These are phyloP conservation scores for Hormiphora californensis DNA, from an alignment of 37 sponge, comb jelly and placozoan genomes.

Conservation along the genomic window DNA sequence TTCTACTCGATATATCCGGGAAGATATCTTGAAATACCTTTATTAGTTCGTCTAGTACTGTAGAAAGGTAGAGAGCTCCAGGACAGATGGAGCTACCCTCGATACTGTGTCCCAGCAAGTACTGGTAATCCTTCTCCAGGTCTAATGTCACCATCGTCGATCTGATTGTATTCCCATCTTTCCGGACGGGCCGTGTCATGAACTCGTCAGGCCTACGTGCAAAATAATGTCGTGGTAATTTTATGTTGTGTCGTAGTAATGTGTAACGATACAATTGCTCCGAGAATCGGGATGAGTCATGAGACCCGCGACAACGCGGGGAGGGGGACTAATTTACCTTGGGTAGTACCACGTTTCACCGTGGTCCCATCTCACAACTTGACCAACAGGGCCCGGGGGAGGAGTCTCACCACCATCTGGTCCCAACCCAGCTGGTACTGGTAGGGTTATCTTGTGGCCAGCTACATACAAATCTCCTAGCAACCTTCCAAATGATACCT, in stretches of 20 bases:
- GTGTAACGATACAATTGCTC: not conserved
- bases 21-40: no score
- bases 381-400: not conserved
- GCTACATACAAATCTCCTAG: not conserved
- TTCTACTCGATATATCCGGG: no score
- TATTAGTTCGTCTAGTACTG: not conserved
- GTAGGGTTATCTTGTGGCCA: not conserved
- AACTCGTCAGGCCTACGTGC: not conserved
- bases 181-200: not conserved
- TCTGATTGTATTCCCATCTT: not conserved
- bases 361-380: not conserved
- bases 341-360: not conserved
- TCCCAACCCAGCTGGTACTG: not conserved
- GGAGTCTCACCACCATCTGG: not conserved
- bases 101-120: constrained; percentile 10
- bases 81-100: not conserved
- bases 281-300: not conserved
- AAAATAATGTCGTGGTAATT: not conserved
- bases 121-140: not conserved
- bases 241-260: no score
- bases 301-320: not conserved
- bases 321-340: not conserved
- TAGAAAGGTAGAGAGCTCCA: not conserved
- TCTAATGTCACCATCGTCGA: not conserved
- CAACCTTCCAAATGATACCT: not conserved